phyloP scores from a whole-genome alignment of 2,797 vertebrate genomes.

The Rhinella marina region DNA sequence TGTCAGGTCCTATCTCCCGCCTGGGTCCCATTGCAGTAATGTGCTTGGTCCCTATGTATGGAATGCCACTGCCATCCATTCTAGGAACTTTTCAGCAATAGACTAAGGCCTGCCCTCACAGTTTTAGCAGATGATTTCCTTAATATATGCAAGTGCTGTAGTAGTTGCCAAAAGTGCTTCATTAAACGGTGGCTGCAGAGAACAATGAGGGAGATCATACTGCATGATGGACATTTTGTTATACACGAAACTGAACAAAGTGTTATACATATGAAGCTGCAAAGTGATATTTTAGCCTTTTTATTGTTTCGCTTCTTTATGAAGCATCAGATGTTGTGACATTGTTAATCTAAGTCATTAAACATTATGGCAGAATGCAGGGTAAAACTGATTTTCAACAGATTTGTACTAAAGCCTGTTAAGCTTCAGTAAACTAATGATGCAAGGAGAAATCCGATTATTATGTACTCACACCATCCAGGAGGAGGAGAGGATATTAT shows the following conservation, averaged over 20 bases:
- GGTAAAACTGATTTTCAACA: not conserved
- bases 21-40: too few species aligned
- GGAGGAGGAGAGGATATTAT: not conserved
- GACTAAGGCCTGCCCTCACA: too few species aligned
- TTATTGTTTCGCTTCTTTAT: constrained; percentile 5
- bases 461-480: not conserved
- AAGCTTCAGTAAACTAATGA: constrained; percentile 10
- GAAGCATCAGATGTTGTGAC: constrained; percentile 23
- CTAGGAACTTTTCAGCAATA: too few species aligned
- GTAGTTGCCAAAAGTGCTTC: not conserved
- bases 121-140: too few species aligned
- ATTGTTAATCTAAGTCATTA: constrained; percentile 35
- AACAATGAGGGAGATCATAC: not conserved
- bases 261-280: too few species aligned
- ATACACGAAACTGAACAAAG: not conserved
- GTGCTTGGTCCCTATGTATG: too few species aligned
- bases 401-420: not conserved
- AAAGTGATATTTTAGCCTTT: not conserved
- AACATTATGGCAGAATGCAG: not conserved
- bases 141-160: not conserved
- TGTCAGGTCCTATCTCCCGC: too few species aligned
- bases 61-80: too few species aligned
- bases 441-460: constrained; percentile 4
- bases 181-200: too few species aligned
- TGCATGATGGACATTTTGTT: not conserved